These are phyloP conservation scores for Hucho hucho DNA, from an alignment of 2,113 vertebrate genomes.

Conservation along the genomic window DNA sequence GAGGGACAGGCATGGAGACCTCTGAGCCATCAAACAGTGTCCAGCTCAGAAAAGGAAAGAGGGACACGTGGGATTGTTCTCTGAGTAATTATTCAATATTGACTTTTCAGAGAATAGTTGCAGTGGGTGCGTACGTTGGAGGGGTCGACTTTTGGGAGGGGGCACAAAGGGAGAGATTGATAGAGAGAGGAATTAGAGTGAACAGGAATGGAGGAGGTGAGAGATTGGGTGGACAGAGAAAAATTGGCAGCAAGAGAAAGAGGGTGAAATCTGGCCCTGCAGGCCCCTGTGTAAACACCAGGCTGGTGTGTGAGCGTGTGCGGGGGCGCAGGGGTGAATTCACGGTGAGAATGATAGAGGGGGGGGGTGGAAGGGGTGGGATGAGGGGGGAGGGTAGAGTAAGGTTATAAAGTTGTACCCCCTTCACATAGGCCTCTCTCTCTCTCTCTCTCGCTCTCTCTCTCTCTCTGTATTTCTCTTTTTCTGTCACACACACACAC, in stretches of 20 bases:
- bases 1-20: too few species aligned
- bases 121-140: not conserved
- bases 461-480: not conserved
- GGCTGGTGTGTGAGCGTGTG: not conserved
- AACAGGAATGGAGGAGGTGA: too few species aligned
- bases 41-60: too few species aligned
- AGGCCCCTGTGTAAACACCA: slow-evolving; percentile 15
- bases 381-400: not conserved
- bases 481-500: too few species aligned
- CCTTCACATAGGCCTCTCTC: not conserved
- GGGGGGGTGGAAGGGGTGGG: too few species aligned
- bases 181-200: slow-evolving; percentile 6
- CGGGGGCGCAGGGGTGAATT: not conserved
- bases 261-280: slow-evolving; percentile 10
- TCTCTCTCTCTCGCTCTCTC: too few species aligned
- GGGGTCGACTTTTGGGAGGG: not conserved
- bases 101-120: not conserved
- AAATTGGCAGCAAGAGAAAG: slow-evolving; percentile 4
- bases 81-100: too few species aligned
- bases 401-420: not conserved
- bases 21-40: too few species aligned
- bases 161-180: not conserved
- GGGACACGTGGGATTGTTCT: too few species aligned
- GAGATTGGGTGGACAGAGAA: slow-evolving; percentile 9
- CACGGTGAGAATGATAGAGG: not conserved